Conservation (phyloP, 2,113 vertebrate genomes). For the Silurus asotus region DNA sequence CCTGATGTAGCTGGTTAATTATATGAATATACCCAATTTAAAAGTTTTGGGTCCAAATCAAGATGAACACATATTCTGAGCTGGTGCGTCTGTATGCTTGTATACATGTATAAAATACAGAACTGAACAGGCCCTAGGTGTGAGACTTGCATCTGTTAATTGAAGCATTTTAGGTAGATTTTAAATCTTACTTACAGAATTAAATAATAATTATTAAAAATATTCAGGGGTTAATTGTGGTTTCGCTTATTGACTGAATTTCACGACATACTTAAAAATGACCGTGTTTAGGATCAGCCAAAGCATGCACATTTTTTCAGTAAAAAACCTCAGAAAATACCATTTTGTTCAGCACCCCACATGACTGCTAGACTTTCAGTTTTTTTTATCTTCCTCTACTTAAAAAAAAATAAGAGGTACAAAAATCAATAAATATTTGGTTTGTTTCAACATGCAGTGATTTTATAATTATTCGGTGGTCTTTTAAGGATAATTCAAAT, state of each 20-base stretch:
- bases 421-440: background rate
- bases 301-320: conserved; percentile 1
- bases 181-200: background rate
- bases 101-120: background rate
- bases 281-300: background rate
- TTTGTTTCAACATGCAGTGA: background rate
- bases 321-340: background rate
- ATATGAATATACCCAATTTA: background rate
- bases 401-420: background rate
- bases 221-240: background rate
- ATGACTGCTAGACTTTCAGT: background rate
- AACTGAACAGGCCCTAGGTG: background rate
- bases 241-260: background rate
- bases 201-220: background rate
- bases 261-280: background rate
- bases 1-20: too few species aligned
- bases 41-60: background rate
- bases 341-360: too few species aligned
- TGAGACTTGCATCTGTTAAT: background rate
- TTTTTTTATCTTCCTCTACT: background rate
- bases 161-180: background rate
- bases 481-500: background rate
- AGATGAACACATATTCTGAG: background rate
- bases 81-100: background rate
- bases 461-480: background rate